Evolutionary conservation across 2,113 vertebrate species (phyloP).

Genomic region (Psilopogon haemacephalus): DNA sequence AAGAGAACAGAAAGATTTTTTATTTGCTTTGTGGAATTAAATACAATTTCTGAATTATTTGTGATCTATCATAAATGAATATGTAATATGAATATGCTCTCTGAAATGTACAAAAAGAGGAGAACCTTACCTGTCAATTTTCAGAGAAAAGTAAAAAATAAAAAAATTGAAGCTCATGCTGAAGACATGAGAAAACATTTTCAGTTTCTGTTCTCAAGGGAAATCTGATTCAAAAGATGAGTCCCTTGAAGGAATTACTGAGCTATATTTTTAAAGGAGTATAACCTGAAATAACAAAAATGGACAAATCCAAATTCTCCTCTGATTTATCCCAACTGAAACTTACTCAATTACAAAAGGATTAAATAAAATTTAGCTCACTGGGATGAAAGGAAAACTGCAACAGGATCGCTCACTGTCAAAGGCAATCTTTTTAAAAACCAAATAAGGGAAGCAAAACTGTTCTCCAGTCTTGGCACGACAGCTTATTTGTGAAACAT

Average conservation of each 20-base stretch:
- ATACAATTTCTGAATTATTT: background rate
- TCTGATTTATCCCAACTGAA: background rate
- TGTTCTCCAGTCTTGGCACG: background rate
- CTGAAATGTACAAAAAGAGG: background rate
- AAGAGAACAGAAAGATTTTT: background rate
- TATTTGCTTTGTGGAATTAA: background rate
- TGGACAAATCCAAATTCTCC: background rate
- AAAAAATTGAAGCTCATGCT: background rate
- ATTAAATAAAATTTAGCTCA: background rate
- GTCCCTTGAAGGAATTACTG: background rate
- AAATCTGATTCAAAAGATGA: background rate
- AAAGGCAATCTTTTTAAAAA: background rate
- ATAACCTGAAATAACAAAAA: background rate
- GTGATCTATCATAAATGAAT: background rate
- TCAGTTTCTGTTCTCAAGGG: background rate
- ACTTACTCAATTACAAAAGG: background rate
- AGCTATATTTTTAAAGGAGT: background rate
- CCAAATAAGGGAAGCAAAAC: background rate
- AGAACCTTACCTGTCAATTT: background rate
- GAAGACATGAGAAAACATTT: slow-evolving; percentile 27
- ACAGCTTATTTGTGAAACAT: background rate
- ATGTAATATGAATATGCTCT: too few relatives aligned
- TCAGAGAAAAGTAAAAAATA: background rate
- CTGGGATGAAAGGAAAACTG: background rate
- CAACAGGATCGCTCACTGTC: background rate